Evolutionary conservation across 2,113 vertebrate species (phyloP), one percentile per base, ranked within the genome.

Genomic region (Cyprinodon variegatus): DNA sequence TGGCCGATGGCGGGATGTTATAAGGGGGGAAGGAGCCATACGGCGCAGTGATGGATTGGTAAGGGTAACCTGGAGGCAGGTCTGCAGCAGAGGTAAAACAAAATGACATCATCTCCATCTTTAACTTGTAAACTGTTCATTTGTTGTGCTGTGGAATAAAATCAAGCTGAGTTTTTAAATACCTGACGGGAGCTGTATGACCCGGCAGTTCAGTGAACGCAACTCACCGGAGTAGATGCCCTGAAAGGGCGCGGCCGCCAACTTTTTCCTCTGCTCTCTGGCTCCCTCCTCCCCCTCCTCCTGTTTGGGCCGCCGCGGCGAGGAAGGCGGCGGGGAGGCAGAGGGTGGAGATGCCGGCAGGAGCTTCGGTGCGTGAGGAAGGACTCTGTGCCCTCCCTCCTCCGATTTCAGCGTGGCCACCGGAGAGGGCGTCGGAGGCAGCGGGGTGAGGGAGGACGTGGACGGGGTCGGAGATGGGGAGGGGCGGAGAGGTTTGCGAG

Each of bases 1-100:
- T 95, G 0, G 96, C 74, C 0, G 95, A 85, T 14, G 96, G 92
- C 83, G 96, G 95, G 11, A 96, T 91, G 86, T 96, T 95, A 93
- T 96, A 98, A 0, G 96, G 93, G 0, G 96, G 94, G 82, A 96
- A 97, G 69, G 96, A 94, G 86, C 96, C 93, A 0, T 96, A 97
- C 8, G 96, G 95, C 0, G 96, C 93, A 0, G 96, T 94, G 81
- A 98, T 88, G 38, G 97, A 95, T 77, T 95, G 96, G 85, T 97
- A 98, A 1, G 96, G 94, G 81, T 96, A 99, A 83, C 95, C 94
- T 0, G 95, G 91, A 4, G 96, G 94, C n/a, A 96, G 92, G 68
- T 97, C 97, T 99, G 92, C 53, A 11, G 40, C 3, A 59, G 65
- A 61, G 9, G 48, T 14, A 5, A 67, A 66, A 86, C 0, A 85